Evolutionary conservation across 2,888 invertebrate species (phyloP), one percentile per base, ranked within the genome.

Genomic region (Thecocarcelia acutangulata): DNA sequence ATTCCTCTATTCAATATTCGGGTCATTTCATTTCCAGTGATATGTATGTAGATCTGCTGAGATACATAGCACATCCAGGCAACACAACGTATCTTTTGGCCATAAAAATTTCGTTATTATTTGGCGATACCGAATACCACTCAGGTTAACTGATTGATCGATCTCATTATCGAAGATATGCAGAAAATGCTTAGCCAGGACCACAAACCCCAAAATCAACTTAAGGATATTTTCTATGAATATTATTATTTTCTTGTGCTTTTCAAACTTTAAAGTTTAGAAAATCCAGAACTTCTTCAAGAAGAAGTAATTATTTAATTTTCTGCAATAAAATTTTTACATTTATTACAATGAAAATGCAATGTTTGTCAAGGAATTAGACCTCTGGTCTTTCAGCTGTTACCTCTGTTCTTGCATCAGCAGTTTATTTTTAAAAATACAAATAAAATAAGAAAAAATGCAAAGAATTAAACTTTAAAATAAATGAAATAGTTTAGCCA

Each of bases 401-500:
- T 40, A 6, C 21, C 24, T 0, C 21, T 40, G 42, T 13, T 66
- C 24, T 0, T 1, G 48, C 15, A 66, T 66, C 42, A 54, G n/a
- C 1, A 40, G 52, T 12, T 12, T 28, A 48, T 37, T 21, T 48
- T 58, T 46, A 44, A 3, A 33, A 42, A 9, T 5, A 6, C 12
- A 46, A 48, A 48, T 13, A 54, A 11, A 12, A 17, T 37, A 11
- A 9, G 28, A 46, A 9, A 28, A 52, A n/a, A n/a, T 44, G 11
- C 6, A 17, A n/a, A 13, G 13, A 24, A 64, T 48, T 58, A 1
- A 5, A 17, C 3, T 12, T 15, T 15, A 61, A 70, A 78, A 76
- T 76, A 69, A 69, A 56, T 76, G 17, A 40, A 69, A 76, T 69
- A 61, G 19, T 63, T 76, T 61, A 33, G 21, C 33, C 13, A 66